Conservation (phyloP, 2,113 vertebrate genomes). For the Pandion haliaetus region DNA sequence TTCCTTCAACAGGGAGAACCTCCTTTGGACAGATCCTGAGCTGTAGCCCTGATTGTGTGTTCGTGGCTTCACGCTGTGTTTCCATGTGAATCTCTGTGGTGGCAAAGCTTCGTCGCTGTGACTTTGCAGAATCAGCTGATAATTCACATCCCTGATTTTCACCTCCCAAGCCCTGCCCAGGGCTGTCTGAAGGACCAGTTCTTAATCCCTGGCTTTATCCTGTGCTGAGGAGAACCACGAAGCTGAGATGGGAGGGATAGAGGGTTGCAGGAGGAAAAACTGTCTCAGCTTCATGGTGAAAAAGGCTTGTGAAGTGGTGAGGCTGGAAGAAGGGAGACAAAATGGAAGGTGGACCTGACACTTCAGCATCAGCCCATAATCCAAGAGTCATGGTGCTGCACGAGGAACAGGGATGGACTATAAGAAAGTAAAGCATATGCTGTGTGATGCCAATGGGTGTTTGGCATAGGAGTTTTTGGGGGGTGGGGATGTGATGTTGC, state of each 20-base stretch:
- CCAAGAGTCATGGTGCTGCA: background rate
- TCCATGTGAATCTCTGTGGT: background rate
- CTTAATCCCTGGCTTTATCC: background rate
- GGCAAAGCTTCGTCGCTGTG: background rate
- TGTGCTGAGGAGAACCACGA: fast-evolving
- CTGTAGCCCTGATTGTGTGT: background rate
- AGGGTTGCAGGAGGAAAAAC: background rate
- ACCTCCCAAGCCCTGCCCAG: background rate
- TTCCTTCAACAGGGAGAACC: background rate
- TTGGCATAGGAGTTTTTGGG: fast-evolving
- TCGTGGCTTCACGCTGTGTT: fast-evolving
- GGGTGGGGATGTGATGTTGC: background rate
- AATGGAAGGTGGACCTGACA: background rate
- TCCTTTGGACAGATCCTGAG: background rate
- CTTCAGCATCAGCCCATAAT: background rate
- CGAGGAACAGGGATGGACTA: background rate
- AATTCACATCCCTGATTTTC: background rate
- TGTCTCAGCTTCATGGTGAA: fast-evolving
- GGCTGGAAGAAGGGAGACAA: background rate
- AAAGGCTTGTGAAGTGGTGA: background rate
- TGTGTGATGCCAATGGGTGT: background rate
- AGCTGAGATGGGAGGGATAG: background rate
- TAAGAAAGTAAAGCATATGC: background rate
- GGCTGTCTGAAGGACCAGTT: background rate
- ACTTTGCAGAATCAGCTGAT: background rate